Conservation (phyloP, 2,797 vertebrate species). For the Hapalemur alaotrensis region DNA sequence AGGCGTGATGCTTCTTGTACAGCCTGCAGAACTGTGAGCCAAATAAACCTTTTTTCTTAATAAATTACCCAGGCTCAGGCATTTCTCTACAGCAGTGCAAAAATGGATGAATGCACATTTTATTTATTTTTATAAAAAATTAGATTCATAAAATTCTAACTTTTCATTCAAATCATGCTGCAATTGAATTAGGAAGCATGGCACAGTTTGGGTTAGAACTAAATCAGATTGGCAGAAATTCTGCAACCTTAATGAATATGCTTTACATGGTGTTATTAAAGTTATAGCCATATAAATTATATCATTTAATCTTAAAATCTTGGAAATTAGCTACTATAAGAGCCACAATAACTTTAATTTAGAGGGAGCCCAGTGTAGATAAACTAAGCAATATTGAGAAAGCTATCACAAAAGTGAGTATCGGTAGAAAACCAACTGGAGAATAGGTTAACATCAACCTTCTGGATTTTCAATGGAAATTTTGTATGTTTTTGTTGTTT, state of each 20-base stretch:
- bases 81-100: neutral
- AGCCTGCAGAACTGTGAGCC: neutral
- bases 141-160: neutral
- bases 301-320: constrained; percentile 6
- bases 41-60: neutral
- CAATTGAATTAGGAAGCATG: constrained; percentile 32
- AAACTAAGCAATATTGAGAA: neutral
- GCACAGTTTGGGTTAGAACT: constrained; percentile 20
- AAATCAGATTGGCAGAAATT: constrained; percentile 44
- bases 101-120: neutral
- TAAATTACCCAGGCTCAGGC: neutral
- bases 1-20: neutral
- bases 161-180: neutral
- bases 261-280: constrained; percentile 30
- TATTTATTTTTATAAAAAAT: neutral
- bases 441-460: neutral
- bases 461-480: neutral
- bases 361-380: neutral
- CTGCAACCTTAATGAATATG: neutral
- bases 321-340: neutral
- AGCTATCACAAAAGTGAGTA: neutral
- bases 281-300: constrained; percentile 10
- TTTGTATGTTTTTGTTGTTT: neutral
- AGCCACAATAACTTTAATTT: neutral
- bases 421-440: neutral